These are phyloP conservation scores for Trichoplusia ni DNA, from an alignment of 1,140 invertebrate genomes.

Conservation along the genomic window DNA sequence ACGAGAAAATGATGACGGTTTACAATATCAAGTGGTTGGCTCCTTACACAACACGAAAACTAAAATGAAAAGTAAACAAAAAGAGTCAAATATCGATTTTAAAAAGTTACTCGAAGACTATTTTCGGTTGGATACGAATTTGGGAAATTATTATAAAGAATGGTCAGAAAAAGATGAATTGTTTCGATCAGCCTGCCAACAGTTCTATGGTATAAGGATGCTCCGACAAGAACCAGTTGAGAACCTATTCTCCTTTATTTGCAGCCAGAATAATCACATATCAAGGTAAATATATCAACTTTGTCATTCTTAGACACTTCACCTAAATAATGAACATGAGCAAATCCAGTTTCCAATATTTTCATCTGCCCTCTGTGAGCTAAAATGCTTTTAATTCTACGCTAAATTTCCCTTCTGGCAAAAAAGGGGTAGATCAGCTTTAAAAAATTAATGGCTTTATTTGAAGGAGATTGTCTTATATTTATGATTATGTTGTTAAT, in stretches of 20 bases:
- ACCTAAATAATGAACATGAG: no score
- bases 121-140: conserved; percentile 87
- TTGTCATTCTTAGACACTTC: no score
- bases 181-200: conserved; percentile 86
- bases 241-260: conserved; percentile 97
- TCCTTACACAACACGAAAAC: conserved; percentile 42
- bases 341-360: no score
- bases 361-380: no score
- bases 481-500: no score
- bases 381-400: neutral
- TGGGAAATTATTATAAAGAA: conserved; percentile 86
- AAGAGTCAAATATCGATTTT: conserved; percentile 70
- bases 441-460: no score
- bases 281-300: conserved; percentile 83
- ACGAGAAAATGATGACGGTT: conserved; percentile 83
- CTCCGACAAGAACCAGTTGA: conserved; percentile 96
- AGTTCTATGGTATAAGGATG: conserved; percentile 93
- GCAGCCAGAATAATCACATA: conserved; percentile 98
- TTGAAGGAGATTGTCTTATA: no score
- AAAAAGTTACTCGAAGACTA: conserved; percentile 84
- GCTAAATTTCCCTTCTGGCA: no score
- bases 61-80: conserved; percentile 39
- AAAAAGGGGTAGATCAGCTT: no score
- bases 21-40: conserved; percentile 85
- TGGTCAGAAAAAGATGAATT: conserved; percentile 89